Conservation (phyloP, 2,113 vertebrate genomes). For the Hepsetus odoe region DNA sequence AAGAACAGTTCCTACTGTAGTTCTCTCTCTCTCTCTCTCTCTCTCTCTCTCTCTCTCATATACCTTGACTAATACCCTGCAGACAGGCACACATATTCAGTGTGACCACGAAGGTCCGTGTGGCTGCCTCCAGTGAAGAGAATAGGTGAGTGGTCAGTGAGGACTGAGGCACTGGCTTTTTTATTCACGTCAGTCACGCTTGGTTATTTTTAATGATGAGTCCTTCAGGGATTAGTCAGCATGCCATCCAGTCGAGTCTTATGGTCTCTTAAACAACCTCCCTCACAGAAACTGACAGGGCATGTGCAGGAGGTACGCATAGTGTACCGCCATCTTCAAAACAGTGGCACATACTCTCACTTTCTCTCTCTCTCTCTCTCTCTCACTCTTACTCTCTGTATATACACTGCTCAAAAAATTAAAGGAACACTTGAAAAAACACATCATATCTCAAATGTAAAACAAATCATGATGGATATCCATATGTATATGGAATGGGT, state of each 20-base stretch:
- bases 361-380: no score
- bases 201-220: slow-evolving; percentile 40
- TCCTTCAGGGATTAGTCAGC: neutral
- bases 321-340: no score
- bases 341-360: no score
- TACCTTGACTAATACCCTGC: neutral
- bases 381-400: no score
- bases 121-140: neutral
- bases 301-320: neutral
- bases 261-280: neutral
- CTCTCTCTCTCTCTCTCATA: neutral
- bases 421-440: no score
- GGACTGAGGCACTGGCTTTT: slow-evolving; percentile 16
- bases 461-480: no score
- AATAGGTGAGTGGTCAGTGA: neutral
- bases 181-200: slow-evolving; percentile 8
- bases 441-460: no score
- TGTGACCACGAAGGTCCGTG: neutral
- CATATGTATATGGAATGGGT: no score
- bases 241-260: slow-evolving; percentile 18
- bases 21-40: neutral
- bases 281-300: neutral
- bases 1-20: neutral
- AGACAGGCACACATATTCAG: slow-evolving; percentile 4
- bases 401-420: no score